Evolutionary conservation across 2,888 invertebrate species (phyloP), one percentile per base, ranked within the genome.

Genomic region (Athripsodes cinereus): DNA sequence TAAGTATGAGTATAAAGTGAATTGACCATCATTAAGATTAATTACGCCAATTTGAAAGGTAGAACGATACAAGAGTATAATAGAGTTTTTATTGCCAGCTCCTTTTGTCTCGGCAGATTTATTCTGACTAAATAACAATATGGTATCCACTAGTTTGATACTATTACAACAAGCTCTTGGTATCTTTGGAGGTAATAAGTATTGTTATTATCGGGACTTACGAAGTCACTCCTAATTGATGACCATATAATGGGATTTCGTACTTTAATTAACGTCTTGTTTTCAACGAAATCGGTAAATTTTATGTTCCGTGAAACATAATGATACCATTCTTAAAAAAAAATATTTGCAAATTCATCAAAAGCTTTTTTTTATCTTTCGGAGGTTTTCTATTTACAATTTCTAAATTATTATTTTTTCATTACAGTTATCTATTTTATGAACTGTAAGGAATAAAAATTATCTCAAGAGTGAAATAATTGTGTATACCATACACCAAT

Each of bases 21-120:
- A 56, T 56, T 56, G 56, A 52, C 56, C 51, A 51, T 56, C 56
- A 56, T 44, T 51, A 51, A 56, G 56, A 56, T 52, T 56, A 56
- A 56, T 56, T 40, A 56, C 44, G 34, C 44, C 20, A 20, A 56
- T 51, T 52, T 26, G 40, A 44, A 31, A 44, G 46, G 52, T 26
- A 47, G 22, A 31, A 51, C n/a, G 50, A 16, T 50, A 19, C 47
- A 8, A 40, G 40, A 3, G n/a, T 40, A 26, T 40, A 40, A 40
- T 40, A 40, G 40, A 40, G 2, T 40, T 40, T n/a, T 47, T 47
- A 47, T 47, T 20, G 16, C 16, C 11, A 47, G 8, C 18, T 47
- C 19, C 47, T 47, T 47, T 47, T 47, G 47, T 47, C 21, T 47
- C 19, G 19, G 20, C 21, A 11, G 47, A 20, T 47, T 47, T 47